Evolutionary conservation across 2,888 invertebrate genomes (phyloP), one percentile per base, ranked within the genome.

Genomic region (Drosophila stalkeri): DNA sequence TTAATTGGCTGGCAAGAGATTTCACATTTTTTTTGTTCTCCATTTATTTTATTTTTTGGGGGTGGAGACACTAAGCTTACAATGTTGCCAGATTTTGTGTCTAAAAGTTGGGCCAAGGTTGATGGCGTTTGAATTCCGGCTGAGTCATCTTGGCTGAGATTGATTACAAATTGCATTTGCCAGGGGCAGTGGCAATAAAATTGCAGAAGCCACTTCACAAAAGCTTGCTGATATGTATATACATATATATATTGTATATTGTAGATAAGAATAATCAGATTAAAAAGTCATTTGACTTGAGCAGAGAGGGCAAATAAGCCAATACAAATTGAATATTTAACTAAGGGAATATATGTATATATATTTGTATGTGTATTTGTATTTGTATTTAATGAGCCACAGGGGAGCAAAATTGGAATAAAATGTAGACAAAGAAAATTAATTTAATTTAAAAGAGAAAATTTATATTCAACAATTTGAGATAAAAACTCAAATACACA

Each of bases 1-100:
- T 88, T 84, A 87, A 87, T 87, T 87, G 86, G 84, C 82, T 79
- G 76, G 60, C 64, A 77, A 67, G 79, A 74, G 61, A 75, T 61
- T 41, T 18, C n/a, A 11, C 8, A 16, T 39, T 16, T 39, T 41
- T 14, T 60, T 64, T 51, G 60, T 37, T 62, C 9, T 35, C 0
- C 23, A 59, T 54, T 57, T 60, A 18, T 41, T 56, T 37, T 37
- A 16, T 37, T 37, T 37, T 54, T 57, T 55, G 51, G 41, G 41
- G 37, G 5, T 14, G 14, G 14, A n/a, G 41, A 54, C 65, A 49
- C 54, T 56, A 63, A 72, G 67, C 81, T 79, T 75, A 83, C 86
- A 82, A 72, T 86, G 83, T 82, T 82, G 72, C 67, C 72, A 68
- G 63, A 80, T 68, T 77, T 68, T 77, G 77, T 71, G 71, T 71